Conservation (phyloP, 2,888 invertebrate species). For the Vannuccia rotundouncinata region DNA sequence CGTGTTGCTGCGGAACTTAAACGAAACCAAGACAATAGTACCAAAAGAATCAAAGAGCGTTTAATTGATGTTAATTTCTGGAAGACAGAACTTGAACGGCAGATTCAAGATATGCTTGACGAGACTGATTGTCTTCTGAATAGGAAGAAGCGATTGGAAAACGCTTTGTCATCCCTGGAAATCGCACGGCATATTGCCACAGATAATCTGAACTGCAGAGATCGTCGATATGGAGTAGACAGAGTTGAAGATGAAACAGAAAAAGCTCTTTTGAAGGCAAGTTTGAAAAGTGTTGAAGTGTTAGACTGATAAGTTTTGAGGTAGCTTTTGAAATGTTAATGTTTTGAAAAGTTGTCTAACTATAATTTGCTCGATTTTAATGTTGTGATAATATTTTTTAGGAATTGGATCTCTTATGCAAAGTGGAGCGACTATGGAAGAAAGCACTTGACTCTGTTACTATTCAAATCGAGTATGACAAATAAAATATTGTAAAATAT, state of each 20-base stretch:
- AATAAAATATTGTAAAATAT: background rate
- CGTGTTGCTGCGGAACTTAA: conserved; percentile 50
- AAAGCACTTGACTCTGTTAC: conserved; percentile 54
- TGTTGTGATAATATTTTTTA: conserved; percentile 41
- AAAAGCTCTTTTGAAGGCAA: conserved; percentile 52
- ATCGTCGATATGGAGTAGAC: conserved; percentile 53
- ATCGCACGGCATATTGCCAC: conserved; percentile 55
- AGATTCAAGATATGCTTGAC: conserved; percentile 53
- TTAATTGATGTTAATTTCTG: conserved; percentile 56
- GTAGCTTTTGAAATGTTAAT: no score
- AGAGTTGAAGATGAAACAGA: conserved; percentile 56
- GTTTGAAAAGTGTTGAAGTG: background rate
- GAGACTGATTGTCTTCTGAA: conserved; percentile 53
- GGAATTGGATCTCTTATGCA: conserved; percentile 57
- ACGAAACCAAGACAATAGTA: conserved; percentile 53
- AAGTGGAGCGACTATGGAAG: conserved; percentile 55
- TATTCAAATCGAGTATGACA: conserved; percentile 52
- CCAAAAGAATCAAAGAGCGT: conserved; percentile 54
- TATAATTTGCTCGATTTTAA: background rate
- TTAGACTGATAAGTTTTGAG: no score
- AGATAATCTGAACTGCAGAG: conserved; percentile 55
- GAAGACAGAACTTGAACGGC: conserved; percentile 55
- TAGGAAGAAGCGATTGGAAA: conserved; percentile 54
- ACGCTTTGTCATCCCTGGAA: conserved; percentile 53
- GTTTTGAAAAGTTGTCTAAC: no score